Evolutionary conservation across 1,140 invertebrate species (phyloP), one percentile per base, ranked within the genome.

Genomic region (Drosophila saltans): DNA sequence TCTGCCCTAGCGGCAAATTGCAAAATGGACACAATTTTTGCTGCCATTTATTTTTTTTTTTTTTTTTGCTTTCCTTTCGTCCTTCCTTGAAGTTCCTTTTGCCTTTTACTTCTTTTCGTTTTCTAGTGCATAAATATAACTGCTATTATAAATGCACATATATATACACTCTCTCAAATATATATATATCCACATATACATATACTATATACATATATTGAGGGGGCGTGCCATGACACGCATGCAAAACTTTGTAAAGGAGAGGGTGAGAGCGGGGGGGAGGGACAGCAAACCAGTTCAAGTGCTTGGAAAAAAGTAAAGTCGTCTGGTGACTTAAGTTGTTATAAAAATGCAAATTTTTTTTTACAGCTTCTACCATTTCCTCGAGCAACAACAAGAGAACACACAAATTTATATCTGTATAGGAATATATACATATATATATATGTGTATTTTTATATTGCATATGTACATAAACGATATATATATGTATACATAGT

Each of bases 291-390:
- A 80, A 80, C 63, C 77, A 80, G 78, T 80, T 80, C 78, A 80
- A 80, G 75, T 78, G 75, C 75, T 78, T 64, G 75, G 75, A 78
- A 78, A 78, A 78, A 78, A 78, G 78, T 80, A 80, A 80, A 80
- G 78, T 75, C 78, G 72, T 80, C 78, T 76, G 73, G 78, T 80
- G 78, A 81, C 78, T 80, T 80, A 80, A 80, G 78, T 80, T 80
- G 78, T 80, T 80, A 80, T 80, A 80, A 80, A 80, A 80, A 80
- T 80, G 78, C 78, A 80, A 80, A 80, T 80, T 80, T 80, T 30
- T 16, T 52, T 76, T 72, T 80, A 80, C 78, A 76, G 78, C 78
- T 80, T 80, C 75, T 81, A 67, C 78, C 68, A 72, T 80, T 76
- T 80, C 64, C 72, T 76, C 75, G 68, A 72, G 61, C 75, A 36